These are phyloP conservation scores for Fragum fragum DNA, from an alignment of 2,888 invertebrate genomes.

Conservation along the genomic window DNA sequence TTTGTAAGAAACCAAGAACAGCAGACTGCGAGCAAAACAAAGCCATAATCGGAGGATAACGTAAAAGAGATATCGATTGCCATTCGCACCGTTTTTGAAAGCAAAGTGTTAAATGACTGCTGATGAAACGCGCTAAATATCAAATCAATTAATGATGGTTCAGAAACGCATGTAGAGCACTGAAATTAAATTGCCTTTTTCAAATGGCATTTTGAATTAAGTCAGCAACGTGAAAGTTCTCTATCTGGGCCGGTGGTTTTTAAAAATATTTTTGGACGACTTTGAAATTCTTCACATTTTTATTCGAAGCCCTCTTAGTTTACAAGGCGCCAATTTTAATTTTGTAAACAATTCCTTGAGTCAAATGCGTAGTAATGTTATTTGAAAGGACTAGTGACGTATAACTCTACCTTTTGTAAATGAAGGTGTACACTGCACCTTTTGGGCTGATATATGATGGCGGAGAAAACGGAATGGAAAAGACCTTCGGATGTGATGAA, in stretches of 20 bases:
- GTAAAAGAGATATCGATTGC: constrained; percentile 49
- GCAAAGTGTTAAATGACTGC: background rate
- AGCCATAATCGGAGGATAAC: constrained; percentile 75
- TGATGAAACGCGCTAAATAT: background rate
- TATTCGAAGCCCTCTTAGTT: constrained; percentile 23
- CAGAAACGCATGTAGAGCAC: too few relatives aligned
- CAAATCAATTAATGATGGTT: too few relatives aligned
- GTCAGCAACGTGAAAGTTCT: too few relatives aligned
- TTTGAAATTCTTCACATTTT: background rate
- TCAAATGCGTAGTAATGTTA: background rate
- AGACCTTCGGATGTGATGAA: constrained; percentile 90
- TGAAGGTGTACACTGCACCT: background rate
- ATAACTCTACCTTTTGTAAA: background rate
- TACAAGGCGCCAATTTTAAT: constrained; percentile 37
- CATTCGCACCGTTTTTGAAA: constrained; percentile 13
- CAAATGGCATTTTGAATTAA: too few relatives aligned
- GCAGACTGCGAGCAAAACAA: constrained; percentile 74
- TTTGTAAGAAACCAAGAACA: constrained; percentile 73
- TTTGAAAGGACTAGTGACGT: background rate
- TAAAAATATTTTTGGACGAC: too few relatives aligned
- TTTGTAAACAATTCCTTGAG: constrained; percentile 2
- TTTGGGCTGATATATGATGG: constrained; percentile 40
- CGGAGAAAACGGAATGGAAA: constrained; percentile 87
- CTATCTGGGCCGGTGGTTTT: too few relatives aligned
- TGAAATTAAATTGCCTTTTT: too few relatives aligned